phyloP scores from a whole-genome alignment of 2,113 vertebrate species.

The Athene noctua region DNA sequence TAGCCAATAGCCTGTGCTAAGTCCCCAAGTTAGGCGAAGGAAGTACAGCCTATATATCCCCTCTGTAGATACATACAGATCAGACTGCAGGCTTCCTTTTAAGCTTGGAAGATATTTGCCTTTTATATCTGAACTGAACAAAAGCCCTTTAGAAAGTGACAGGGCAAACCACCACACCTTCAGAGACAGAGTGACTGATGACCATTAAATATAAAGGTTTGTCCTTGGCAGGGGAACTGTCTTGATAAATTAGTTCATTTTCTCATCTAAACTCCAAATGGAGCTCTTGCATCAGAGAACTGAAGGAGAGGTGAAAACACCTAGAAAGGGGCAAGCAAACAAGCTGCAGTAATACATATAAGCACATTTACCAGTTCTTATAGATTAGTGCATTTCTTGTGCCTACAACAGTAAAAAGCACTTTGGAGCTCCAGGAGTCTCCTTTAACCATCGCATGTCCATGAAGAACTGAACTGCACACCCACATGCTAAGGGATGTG shows the following conservation, averaged over 20 bases:
- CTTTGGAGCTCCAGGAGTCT: not conserved
- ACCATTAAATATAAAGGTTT: not conserved
- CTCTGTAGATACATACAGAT: not conserved
- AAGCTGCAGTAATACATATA: not conserved
- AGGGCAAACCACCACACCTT: not conserved
- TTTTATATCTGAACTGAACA: not conserved
- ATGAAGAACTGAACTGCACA: not conserved
- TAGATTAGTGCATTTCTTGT: not conserved
- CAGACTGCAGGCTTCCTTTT: not conserved
- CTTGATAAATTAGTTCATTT: constrained; percentile 6
- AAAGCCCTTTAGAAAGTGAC: not conserved
- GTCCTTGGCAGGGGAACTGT: not conserved
- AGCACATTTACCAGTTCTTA: not conserved
- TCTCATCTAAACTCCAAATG: constrained; percentile 2
- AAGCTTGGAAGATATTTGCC: not conserved
- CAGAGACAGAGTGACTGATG: not conserved
- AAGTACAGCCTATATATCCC: not conserved
- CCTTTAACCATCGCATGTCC: not conserved
- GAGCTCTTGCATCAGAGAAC: not conserved
- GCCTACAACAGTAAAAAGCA: not conserved
- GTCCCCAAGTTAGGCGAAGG: not conserved
- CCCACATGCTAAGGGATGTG: not conserved
- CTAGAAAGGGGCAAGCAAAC: not conserved
- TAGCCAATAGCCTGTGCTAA: not conserved
- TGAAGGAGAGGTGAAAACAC: not conserved